Evolutionary conservation across 2,113 vertebrate species (phyloP).

Genomic region (Phalacrocorax pelagicus): DNA sequence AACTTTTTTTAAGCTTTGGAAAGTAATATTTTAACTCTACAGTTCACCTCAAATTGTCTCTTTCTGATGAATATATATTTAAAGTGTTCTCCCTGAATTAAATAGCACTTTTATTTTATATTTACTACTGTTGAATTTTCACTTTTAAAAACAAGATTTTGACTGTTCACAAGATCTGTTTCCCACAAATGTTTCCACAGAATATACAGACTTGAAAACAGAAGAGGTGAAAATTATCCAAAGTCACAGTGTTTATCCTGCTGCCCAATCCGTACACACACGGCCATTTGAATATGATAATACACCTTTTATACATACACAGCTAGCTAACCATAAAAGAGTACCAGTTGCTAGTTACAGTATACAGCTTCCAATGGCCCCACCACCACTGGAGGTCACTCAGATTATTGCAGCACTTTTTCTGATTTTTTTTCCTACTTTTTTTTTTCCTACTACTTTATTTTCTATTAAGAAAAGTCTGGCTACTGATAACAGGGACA

Average conservation of each 20-base stretch:
- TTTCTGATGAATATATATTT: background rate
- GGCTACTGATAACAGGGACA: background rate
- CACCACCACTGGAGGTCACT: background rate
- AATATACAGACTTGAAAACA: background rate
- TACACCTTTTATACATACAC: background rate
- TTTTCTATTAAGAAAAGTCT: background rate
- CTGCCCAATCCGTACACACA: background rate
- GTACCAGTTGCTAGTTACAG: background rate
- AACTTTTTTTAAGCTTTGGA: background rate
- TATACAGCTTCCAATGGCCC: background rate
- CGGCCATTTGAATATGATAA: background rate
- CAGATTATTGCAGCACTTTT: background rate
- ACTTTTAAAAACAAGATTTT: background rate
- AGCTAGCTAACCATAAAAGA: background rate
- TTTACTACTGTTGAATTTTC: constrained; percentile 20
- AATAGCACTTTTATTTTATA: constrained; percentile 20
- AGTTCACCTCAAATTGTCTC: background rate
- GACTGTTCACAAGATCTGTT: background rate
- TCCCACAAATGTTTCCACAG: background rate
- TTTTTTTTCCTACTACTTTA: no score
- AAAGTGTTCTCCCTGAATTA: constrained; percentile 9
- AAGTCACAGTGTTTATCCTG: background rate
- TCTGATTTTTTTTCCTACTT: background rate
- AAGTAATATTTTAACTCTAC: background rate
- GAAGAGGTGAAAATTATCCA: background rate